These are phyloP conservation scores for Thymelicus lineola DNA, from an alignment of 2,888 invertebrate species.

Conservation along the genomic window DNA sequence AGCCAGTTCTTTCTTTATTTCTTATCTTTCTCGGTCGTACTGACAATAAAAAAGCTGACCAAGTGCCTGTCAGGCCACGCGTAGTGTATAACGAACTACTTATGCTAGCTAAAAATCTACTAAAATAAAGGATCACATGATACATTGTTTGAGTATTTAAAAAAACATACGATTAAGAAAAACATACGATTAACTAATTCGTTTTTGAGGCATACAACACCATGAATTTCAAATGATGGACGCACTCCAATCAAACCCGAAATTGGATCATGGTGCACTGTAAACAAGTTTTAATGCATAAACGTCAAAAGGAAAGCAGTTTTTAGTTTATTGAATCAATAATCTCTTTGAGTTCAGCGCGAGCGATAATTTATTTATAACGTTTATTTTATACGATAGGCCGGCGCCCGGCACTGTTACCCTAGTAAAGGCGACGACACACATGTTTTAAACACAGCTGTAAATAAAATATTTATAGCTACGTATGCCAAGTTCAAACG, in stretches of 20 bases:
- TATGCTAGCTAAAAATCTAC: too few species aligned
- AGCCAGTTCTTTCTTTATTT: too few species aligned
- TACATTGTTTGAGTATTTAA: too few species aligned
- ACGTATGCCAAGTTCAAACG: slow-evolving; percentile 4
- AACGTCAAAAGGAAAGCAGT: slow-evolving; percentile 22
- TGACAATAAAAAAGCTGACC: too few species aligned
- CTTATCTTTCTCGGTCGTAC: too few species aligned
- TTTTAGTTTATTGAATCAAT: slow-evolving; percentile 41
- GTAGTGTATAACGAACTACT: too few species aligned
- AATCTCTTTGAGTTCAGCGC: slow-evolving; percentile 43
- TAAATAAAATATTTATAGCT: slow-evolving; percentile 8
- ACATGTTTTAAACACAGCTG: slow-evolving; percentile 6
- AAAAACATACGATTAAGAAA: too few species aligned
- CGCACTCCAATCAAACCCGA: neutral
- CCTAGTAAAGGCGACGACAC: slow-evolving; percentile 38
- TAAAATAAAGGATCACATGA: too few species aligned
- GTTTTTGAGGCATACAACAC: neutral
- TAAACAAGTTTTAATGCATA: slow-evolving; percentile 4
- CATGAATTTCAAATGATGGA: neutral
- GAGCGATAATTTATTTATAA: slow-evolving; percentile 40
- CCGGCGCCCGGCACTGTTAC: slow-evolving; percentile 41
- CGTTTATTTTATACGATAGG: slow-evolving; percentile 39
- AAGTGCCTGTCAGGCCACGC: too few species aligned
- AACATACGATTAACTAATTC: too few species aligned
- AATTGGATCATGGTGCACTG: neutral